A percentile compares a stretch with the other conserved stretches of the same genome.
Conservation (phyloP, 2,888 invertebrate genomes). For the Sinelater perroti region DNA sequence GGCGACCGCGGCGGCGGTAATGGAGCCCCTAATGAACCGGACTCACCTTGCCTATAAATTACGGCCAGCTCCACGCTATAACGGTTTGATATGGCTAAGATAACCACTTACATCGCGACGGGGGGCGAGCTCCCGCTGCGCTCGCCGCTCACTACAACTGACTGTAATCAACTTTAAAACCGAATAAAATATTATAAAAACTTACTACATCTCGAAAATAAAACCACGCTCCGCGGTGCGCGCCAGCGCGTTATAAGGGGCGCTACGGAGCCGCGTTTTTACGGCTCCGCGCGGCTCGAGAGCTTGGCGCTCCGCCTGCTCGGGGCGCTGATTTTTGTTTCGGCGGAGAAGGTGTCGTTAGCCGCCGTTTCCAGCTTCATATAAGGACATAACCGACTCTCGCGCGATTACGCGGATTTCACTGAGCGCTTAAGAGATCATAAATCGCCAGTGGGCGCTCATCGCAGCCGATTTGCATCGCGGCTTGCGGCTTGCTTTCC, state of each 20-base stretch:
- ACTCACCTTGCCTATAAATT: slow-evolving; percentile 63
- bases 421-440: slow-evolving; percentile 8
- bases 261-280: slow-evolving; percentile 5
- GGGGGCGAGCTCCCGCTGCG: slow-evolving; percentile 59
- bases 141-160: slow-evolving; percentile 54
- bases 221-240: slow-evolving; percentile 31
- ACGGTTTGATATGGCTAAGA: slow-evolving; percentile 63
- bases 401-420: slow-evolving; percentile 9
- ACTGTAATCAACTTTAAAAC: slow-evolving; percentile 62
- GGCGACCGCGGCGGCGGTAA: slow-evolving; percentile 50
- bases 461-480: slow-evolving; percentile 12
- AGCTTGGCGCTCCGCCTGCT: slow-evolving; percentile 3
- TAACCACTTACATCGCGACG: slow-evolving; percentile 61
- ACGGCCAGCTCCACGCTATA: slow-evolving; percentile 62
- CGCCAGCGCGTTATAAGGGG: slow-evolving; percentile 27
- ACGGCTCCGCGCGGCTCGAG: background rate
- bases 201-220: slow-evolving; percentile 39
- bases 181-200: slow-evolving; percentile 58
- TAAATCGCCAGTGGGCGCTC: slow-evolving; percentile 10
- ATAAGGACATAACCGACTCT: slow-evolving; percentile 6
- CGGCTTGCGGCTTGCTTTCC: no score
- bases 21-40: slow-evolving; percentile 61
- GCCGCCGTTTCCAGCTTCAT: slow-evolving; percentile 8
- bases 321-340: background rate
- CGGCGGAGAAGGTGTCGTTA: slow-evolving; percentile 9